Percentiles rank a stretch among this genome's conserved stretches.
These are phyloP conservation scores for Zophobas morio DNA, from an alignment of 1,140 invertebrate genomes.

Conservation along the genomic window DNA sequence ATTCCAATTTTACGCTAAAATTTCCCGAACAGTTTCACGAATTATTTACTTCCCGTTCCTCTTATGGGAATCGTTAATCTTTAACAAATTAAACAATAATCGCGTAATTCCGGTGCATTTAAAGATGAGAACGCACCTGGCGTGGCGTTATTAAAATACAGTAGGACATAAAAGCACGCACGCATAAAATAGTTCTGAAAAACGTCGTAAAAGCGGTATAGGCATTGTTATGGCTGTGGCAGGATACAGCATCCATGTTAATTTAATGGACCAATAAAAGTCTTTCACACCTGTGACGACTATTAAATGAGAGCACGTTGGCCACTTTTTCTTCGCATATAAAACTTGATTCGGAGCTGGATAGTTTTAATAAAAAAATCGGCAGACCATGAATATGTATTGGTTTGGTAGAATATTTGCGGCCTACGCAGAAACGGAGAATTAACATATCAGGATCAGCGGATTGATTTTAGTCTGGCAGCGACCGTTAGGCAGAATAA, in stretches of 20 bases:
- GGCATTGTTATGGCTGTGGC: slow-evolving; percentile 28
- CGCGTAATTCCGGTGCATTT: not conserved
- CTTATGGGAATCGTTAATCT: slow-evolving; percentile 4
- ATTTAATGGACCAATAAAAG: slow-evolving; percentile 41
- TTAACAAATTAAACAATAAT: slow-evolving; percentile 14
- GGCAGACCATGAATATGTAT: not conserved
- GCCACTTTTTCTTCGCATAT: slow-evolving; percentile 14
- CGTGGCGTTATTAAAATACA: slow-evolving; percentile 3
- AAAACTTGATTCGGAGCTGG: not conserved
- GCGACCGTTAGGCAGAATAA: too few species aligned
- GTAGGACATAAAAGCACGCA: slow-evolving; percentile 18
- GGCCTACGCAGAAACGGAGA: not conserved
- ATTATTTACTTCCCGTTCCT: slow-evolving; percentile 2
- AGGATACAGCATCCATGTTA: slow-evolving; percentile 28
- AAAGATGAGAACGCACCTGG: slow-evolving; percentile 27
- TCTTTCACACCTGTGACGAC: slow-evolving; percentile 40
- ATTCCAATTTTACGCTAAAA: slow-evolving; percentile 26
- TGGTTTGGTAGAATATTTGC: not conserved
- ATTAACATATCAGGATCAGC: not conserved
- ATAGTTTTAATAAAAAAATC: not conserved
- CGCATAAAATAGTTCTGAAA: slow-evolving; percentile 36
- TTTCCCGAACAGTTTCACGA: slow-evolving; percentile 3
- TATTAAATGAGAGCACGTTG: slow-evolving; percentile 9
- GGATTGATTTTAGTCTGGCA: too few species aligned
- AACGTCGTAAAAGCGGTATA: slow-evolving; percentile 15